Percentiles rank a stretch among this genome's conserved stretches.
phyloP scores from a whole-genome alignment of 1,140 invertebrate species.

The Microvelia longipes region DNA sequence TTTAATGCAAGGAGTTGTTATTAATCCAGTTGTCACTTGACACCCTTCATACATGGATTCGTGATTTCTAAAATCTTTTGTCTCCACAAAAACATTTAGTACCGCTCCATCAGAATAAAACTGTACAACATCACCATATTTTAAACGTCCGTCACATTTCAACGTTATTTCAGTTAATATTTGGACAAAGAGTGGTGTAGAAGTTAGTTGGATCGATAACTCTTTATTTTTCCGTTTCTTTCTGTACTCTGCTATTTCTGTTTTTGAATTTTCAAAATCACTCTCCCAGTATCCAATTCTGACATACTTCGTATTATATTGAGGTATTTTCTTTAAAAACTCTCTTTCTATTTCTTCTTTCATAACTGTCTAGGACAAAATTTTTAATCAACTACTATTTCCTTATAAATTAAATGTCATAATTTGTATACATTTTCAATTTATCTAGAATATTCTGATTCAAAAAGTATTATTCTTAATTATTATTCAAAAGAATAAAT shows the following conservation, averaged over 20 bases:
- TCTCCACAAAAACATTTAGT: neutral
- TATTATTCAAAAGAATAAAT: too few relatives aligned
- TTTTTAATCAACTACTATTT: too few relatives aligned
- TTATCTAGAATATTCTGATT: too few relatives aligned
- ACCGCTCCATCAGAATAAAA: neutral
- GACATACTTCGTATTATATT: neutral
- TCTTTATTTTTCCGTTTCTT: neutral
- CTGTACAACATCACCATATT: neutral
- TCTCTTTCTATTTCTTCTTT: too few relatives aligned
- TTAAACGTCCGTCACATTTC: neutral
- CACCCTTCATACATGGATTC: neutral
- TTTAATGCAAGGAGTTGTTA: neutral
- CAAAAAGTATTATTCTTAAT: too few relatives aligned
- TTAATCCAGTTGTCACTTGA: neutral
- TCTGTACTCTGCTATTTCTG: neutral
- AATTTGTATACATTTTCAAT: too few relatives aligned
- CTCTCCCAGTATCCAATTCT: neutral
- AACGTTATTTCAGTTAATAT: neutral
- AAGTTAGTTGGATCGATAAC: neutral
- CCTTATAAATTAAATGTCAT: too few relatives aligned
- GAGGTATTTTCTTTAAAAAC: too few relatives aligned
- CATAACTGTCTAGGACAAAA: too few relatives aligned
- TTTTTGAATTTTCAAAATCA: neutral
- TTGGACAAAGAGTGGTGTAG: neutral
- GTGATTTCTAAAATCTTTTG: neutral